A percentile compares a stretch with the other conserved stretches of the same genome.
These are phyloP conservation scores for Anthonomus grandis DNA, from an alignment of 1,140 invertebrate genomes.

Conservation along the genomic window DNA sequence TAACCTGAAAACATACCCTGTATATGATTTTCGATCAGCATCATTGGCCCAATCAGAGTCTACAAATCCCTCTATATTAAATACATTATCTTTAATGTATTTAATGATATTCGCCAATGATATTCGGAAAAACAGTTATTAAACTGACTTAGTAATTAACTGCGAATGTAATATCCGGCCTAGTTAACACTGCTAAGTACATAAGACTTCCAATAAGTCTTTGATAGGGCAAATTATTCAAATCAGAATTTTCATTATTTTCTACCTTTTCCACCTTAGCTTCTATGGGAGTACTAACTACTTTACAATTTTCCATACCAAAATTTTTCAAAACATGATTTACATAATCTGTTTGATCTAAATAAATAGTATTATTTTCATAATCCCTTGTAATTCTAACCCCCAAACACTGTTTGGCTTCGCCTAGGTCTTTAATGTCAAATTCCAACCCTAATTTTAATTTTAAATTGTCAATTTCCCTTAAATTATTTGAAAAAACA, in stretches of 20 bases:
- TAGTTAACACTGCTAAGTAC: slow-evolving; percentile 47
- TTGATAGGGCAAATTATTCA: slow-evolving; percentile 37
- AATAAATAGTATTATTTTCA: background rate
- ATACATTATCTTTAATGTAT: slow-evolving; percentile 10
- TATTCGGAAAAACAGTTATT: slow-evolving; percentile 34
- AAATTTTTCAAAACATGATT: slow-evolving; percentile 23
- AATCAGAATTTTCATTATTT: background rate
- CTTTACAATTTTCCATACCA: slow-evolving; percentile 28
- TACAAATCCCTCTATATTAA: slow-evolving; percentile 35
- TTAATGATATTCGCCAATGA: slow-evolving; percentile 41
- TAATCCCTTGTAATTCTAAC: slow-evolving; percentile 25
- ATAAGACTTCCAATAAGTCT: slow-evolving; percentile 48
- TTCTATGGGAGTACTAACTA: slow-evolving; percentile 28
- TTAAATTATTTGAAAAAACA: slow-evolving; percentile 19
- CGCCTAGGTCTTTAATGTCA: slow-evolving; percentile 38
- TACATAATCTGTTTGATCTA: slow-evolving; percentile 33
- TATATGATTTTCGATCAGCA: slow-evolving; percentile 37
- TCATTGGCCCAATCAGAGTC: slow-evolving; percentile 30
- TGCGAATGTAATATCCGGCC: slow-evolving; percentile 51
- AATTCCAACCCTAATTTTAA: slow-evolving; percentile 25
- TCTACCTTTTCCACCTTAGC: slow-evolving; percentile 23
- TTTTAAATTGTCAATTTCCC: slow-evolving; percentile 25
- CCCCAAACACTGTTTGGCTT: slow-evolving; percentile 36
- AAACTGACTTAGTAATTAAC: slow-evolving; percentile 47
- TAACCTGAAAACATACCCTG: slow-evolving; percentile 38